Base-by-base conservation (phyloP, 30 jellyfish, hydroid and myxozoan species). In the Clytia hemisphaerica region DNA sequence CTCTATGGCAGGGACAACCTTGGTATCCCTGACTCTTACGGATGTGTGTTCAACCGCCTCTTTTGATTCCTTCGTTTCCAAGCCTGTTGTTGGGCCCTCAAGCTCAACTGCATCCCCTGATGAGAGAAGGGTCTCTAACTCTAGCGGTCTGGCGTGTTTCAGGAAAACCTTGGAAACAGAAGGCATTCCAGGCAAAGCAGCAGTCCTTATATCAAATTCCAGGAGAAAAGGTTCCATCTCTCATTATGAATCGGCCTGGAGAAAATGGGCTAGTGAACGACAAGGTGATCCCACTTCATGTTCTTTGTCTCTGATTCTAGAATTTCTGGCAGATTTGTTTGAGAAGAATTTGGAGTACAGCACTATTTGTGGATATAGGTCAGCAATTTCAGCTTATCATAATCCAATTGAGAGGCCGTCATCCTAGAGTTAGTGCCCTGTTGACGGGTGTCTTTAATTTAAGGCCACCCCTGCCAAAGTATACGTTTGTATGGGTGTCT, bases 71-170 rank as follows among this genome's bases (percentile, higher is more conserved):
- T 2, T 49, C 34, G 34, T 44, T 32, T 30, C 25, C 49, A 21
- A 3, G 48, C 1, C 73, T 68, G n/a, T 71, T 68, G 21, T 35
- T 45, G 30, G 42, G 48, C 51, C 80, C 73, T 2, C 80, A 68
- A 57, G 80, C 26, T 18, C 44, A 29, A 28, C 38, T 28, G 21
- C 79, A 68, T 55, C 73, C 80, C 25, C 69, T 40, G 29, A 25
- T 68, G 46, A 18, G 48, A 45, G 48, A 45, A 45, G 37, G 25
- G 29, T 44, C 80, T 2, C 54, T 68, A 27, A 44, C 26, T 15
- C 80, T 68, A 68, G 83, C 61, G 80, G 80, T 57, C 27, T 42
- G 80, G 80, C 48, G 27, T 10, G 48, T 68, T 55, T 68, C 80
- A 68, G 80, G 32, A 47, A 7, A 31, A 27, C 54, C 28, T 14